Evolutionary conservation across 2,888 invertebrate species (phyloP).

Genomic region (Muschampia plurimacula): DNA sequence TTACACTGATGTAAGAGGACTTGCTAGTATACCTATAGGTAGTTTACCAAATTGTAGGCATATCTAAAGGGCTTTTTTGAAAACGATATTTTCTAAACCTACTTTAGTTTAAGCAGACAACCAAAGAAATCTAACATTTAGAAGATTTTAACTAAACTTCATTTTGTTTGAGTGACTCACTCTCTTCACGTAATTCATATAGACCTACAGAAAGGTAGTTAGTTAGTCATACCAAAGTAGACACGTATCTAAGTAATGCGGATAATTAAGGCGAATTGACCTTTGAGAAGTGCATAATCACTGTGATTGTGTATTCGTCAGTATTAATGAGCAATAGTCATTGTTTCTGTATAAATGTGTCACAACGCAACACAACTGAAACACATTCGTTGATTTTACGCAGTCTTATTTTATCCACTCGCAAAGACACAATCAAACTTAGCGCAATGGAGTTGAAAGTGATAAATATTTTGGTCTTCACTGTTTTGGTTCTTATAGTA

Average conservation of each 20-base stretch:
- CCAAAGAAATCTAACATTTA: too few relatives aligned
- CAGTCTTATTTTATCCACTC: conserved; percentile 17
- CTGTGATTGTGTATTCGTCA: conserved; percentile 11
- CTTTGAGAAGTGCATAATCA: conserved; percentile 23
- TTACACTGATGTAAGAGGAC: too few relatives aligned
- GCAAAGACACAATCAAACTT: conserved; percentile 9
- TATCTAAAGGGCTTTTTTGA: too few relatives aligned
- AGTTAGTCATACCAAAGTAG: neutral
- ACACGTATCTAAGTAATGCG: neutral
- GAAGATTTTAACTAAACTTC: too few relatives aligned
- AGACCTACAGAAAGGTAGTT: neutral
- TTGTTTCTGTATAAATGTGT: conserved; percentile 10
- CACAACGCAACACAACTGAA: neutral
- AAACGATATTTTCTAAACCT: too few relatives aligned
- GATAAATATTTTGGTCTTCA: conserved; percentile 33
- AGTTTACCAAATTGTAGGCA: too few relatives aligned
- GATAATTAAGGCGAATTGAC: conserved; percentile 9
- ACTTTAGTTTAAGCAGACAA: too few relatives aligned
- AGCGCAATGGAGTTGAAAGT: conserved; percentile 44
- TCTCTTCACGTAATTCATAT: neutral
- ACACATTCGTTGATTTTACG: neutral
- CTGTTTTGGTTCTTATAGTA: conserved; percentile 31
- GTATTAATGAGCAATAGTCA: conserved; percentile 11
- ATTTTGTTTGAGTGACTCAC: neutral
- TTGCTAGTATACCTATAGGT: too few relatives aligned